Evolutionary conservation across 2,113 vertebrate genomes (phyloP), one percentile per base, ranked within the genome.

Genomic region (Rhineura floridana): DNA sequence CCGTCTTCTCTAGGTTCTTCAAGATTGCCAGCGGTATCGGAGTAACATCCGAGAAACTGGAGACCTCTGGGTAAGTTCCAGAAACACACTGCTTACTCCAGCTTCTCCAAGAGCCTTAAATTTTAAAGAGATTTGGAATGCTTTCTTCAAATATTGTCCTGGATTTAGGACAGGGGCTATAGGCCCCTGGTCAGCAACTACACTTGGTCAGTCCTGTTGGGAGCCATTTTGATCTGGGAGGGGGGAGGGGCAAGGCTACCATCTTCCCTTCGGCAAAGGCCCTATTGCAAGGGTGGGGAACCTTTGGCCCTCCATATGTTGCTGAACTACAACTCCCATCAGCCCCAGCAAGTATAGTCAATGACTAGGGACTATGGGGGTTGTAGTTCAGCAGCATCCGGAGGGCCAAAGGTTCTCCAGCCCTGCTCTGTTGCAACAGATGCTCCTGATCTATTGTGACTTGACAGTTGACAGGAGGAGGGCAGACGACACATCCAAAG

Each of bases 1-100:
- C 72, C 15, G 11, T 4, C 9, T 83, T 55, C 50, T 1, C 2
- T 92, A 99, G 99, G 98, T 98, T 81, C 96, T 99, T 55, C 98
- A 99, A 21, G 99, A 99, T 93, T 99, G 98, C 90, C 98, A 98
- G 96, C 97, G 99, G 87, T 98, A 99, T 93, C 98, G 98, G 93
- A 97, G 98, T 92, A 97, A 97, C 93, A 95, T 99, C n/a, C 96
- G 97, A 55, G 99, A 99, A 94, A 96, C 96, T 0, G 99, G 99
- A 6, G 96, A 97, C 75, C 91, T 98, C 72, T 99, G 99, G 99
- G 99, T 99, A 93, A 98, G 98, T 97, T 36, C 6, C 4, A 63
- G 12, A 59, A 44, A 44, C 1, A 2, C 4, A 2, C 80, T 19
- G 4, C 2, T 11, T 33, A 13, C 33, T 21, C 1, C 48, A 1